Percentiles rank a stretch among this genome's conserved stretches.
Conservation (phyloP, 2,888 invertebrate species). For the Abrostola triplasia region DNA sequence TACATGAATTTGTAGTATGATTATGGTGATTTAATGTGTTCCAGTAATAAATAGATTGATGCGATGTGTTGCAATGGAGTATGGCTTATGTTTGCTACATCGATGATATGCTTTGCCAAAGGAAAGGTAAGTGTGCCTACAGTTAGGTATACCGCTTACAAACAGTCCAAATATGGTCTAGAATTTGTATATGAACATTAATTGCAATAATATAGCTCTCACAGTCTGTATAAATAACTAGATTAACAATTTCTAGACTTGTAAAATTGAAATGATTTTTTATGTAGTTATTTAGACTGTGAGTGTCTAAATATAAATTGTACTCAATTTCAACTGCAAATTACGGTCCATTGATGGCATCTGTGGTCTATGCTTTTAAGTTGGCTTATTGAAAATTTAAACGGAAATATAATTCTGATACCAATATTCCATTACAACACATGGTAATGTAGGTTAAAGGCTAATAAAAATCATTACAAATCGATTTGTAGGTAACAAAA, state of each 20-base stretch:
- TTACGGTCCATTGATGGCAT: constrained; percentile 52
- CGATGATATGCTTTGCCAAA: constrained; percentile 73
- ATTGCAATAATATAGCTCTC: constrained; percentile 43
- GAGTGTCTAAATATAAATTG: constrained; percentile 33
- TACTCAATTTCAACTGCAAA: constrained; percentile 53
- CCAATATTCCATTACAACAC: constrained; percentile 87
- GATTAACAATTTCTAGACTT: not conserved
- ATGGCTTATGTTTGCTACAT: constrained; percentile 82
- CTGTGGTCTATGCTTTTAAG: constrained; percentile 64
- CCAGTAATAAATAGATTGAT: constrained; percentile 71
- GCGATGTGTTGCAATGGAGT: constrained; percentile 87
- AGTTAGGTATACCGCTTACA: constrained; percentile 62
- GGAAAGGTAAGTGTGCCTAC: constrained; percentile 79
- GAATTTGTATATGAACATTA: constrained; percentile 38
- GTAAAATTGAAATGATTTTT: not conserved
- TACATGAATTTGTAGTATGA: not conserved
- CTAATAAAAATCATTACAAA: constrained; percentile 61
- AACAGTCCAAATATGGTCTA: constrained; percentile 35
- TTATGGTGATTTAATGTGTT: constrained; percentile 43
- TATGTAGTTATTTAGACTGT: not conserved
- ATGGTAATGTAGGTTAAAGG: constrained; percentile 70
- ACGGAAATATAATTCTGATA: constrained; percentile 60
- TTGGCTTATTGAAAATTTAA: constrained; percentile 58
- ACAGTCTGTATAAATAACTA: not conserved
- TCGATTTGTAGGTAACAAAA: constrained; percentile 65